phyloP scores from a whole-genome alignment of 2,888 invertebrate species.

The Drosophila sordidapex region DNA sequence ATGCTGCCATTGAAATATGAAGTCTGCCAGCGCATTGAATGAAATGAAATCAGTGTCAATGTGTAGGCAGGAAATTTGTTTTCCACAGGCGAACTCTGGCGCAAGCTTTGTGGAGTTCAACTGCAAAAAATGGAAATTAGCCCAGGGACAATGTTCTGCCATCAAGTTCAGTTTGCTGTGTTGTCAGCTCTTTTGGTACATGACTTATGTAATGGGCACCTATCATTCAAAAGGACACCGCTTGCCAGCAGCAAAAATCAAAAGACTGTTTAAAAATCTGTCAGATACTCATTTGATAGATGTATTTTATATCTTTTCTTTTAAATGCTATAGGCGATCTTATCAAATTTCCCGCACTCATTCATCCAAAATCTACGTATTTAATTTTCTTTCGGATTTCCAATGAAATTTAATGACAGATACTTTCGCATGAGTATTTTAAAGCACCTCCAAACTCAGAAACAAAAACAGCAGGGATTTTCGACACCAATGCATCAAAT shows the following conservation, averaged over 20 bases:
- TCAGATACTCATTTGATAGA: not conserved
- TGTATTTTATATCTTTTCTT: not conserved
- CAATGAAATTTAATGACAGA: not conserved
- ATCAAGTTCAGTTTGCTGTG: constrained; percentile 12
- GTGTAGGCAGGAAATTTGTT: constrained; percentile 74
- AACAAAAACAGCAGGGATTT: not conserved
- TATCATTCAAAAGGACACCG: not conserved
- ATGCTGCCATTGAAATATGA: constrained; percentile 66
- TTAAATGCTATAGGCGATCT: not conserved
- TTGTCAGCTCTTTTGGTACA: not conserved
- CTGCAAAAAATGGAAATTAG: constrained; percentile 42
- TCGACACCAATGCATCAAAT: not conserved
- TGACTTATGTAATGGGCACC: not conserved
- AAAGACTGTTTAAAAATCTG: not conserved
- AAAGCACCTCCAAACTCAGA: not conserved
- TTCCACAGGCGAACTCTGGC: constrained; percentile 33
- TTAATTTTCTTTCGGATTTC: not conserved
- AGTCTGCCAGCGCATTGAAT: constrained; percentile 39
- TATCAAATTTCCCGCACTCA: too few relatives aligned
- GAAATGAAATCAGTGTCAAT: constrained; percentile 79
- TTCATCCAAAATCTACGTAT: not conserved
- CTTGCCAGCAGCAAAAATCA: not conserved
- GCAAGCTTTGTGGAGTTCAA: not conserved
- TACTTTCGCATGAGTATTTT: not conserved
- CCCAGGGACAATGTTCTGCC: constrained; percentile 34